A percentile compares a stretch with the other conserved stretches of the same genome.
phyloP scores from a whole-genome alignment of 2,797 vertebrate genomes.

The Channallabes apus region DNA sequence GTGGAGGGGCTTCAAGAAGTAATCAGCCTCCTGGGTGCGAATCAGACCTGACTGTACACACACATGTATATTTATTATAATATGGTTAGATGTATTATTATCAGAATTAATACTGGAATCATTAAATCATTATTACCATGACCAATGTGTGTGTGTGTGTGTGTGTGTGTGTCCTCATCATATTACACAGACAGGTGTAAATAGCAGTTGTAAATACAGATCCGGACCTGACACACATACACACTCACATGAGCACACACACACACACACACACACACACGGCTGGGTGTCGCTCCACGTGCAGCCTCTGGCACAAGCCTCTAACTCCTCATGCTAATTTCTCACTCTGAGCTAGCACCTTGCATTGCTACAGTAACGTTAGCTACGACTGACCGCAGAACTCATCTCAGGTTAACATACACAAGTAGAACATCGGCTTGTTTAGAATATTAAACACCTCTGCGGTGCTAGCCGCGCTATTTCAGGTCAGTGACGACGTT shows the following conservation, averaged over 20 bases:
- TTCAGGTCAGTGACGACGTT: background rate
- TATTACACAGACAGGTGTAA: slow-evolving; percentile 78
- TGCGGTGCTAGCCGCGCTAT: background rate
- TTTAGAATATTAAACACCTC: background rate
- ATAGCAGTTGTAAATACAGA: slow-evolving; percentile 74
- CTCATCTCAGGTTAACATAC: background rate
- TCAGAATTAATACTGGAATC: background rate
- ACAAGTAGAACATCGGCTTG: background rate
- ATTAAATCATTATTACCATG: background rate
- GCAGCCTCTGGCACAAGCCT: background rate
- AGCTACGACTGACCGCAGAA: background rate
- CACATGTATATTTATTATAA: background rate
- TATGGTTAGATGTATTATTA: background rate
- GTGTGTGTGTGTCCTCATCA: slow-evolving; percentile 62
- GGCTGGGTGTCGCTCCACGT: background rate
- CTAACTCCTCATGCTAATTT: background rate
- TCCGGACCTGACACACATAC: background rate
- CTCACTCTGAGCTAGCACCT: background rate
- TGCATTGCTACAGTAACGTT: background rate
- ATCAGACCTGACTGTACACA: slow-evolving; percentile 76
- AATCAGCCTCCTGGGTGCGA: slow-evolving; percentile 83
- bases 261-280: background rate
- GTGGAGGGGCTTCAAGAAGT: slow-evolving; percentile 83
- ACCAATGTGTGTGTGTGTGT: background rate
- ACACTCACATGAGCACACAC: background rate